Evolutionary conservation across 2,888 invertebrate species (phyloP).

Genomic region (Aelia acuminata): DNA sequence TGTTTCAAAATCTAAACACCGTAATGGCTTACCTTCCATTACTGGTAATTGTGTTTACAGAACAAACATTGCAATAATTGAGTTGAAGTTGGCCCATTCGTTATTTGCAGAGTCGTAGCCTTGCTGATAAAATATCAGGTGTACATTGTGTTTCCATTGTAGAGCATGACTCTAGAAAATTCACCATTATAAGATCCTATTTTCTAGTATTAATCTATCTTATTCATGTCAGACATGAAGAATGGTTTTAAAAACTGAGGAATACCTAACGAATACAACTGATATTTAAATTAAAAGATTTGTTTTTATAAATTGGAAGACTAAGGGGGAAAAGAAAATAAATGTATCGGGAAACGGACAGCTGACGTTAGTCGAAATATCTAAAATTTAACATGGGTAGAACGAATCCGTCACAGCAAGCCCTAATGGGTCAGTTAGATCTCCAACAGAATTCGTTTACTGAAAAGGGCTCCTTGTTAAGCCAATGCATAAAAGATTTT

Average conservation of each 20-base stretch:
- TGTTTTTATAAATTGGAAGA: not conserved
- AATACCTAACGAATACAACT: too few relatives aligned
- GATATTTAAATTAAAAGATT: too few relatives aligned
- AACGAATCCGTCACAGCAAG: not conserved
- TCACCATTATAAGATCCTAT: not conserved
- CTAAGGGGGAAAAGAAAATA: not conserved
- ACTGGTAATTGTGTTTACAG: not conserved
- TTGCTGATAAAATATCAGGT: not conserved
- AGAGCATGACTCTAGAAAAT: not conserved
- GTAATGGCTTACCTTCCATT: not conserved
- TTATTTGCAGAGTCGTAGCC: not conserved
- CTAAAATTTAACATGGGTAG: not conserved
- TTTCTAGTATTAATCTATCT: too few relatives aligned
- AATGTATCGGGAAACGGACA: not conserved
- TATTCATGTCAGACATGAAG: too few relatives aligned
- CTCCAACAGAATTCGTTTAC: not conserved
- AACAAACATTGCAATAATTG: not conserved
- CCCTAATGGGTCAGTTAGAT: not conserved
- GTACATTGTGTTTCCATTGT: not conserved
- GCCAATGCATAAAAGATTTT: slow-evolving; percentile 21
- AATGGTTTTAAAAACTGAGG: too few relatives aligned
- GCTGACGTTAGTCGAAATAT: not conserved
- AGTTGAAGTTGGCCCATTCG: not conserved
- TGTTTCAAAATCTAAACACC: not conserved
- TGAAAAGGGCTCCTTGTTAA: not conserved